These are phyloP conservation scores for Euleptes europaea DNA, from an alignment of 2,113 vertebrate species.

Conservation along the genomic window DNA sequence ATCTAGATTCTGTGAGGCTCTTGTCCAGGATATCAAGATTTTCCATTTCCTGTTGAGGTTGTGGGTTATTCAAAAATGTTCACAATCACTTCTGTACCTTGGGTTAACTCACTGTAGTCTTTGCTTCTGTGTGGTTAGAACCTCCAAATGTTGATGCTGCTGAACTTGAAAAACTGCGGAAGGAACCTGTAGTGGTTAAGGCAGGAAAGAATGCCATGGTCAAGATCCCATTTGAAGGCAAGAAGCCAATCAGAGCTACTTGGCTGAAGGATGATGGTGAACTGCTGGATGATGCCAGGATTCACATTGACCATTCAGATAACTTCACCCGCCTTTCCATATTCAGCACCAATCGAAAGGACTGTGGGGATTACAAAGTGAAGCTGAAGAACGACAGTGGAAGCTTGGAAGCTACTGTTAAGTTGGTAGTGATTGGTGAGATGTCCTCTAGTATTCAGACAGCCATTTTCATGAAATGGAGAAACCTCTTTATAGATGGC, in stretches of 20 bases:
- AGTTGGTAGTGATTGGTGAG: slow-evolving; percentile 83
- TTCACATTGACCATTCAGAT: slow-evolving; percentile 75
- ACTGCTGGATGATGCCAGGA: slow-evolving; percentile 66
- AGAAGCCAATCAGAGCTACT: slow-evolving; percentile 77
- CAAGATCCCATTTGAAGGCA: slow-evolving; percentile 80
- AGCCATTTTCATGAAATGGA: neutral
- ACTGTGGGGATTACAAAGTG: slow-evolving; percentile 83
- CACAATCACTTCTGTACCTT: neutral
- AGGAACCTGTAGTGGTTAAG: slow-evolving; percentile 78
- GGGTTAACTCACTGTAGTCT: neutral
- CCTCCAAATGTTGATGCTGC: slow-evolving; percentile 81
- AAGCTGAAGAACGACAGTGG: slow-evolving; percentile 86
- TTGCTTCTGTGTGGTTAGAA: slow-evolving; percentile 65
- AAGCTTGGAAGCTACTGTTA: slow-evolving; percentile 71
- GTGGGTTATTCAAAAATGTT: neutral
- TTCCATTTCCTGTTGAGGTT: neutral
- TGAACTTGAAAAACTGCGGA: slow-evolving; percentile 74
- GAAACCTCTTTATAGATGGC: neutral
- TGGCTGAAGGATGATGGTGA: slow-evolving; percentile 85
- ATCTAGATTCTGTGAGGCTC: neutral
- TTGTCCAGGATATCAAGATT: neutral
- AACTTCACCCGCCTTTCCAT: slow-evolving; percentile 75
- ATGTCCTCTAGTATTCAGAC: neutral
- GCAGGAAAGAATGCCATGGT: slow-evolving; percentile 76
- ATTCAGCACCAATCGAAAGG: slow-evolving; percentile 76